These are phyloP conservation scores for Acanthosepion pharaonis DNA, from an alignment of 2,888 invertebrate species.

Conservation along the genomic window DNA sequence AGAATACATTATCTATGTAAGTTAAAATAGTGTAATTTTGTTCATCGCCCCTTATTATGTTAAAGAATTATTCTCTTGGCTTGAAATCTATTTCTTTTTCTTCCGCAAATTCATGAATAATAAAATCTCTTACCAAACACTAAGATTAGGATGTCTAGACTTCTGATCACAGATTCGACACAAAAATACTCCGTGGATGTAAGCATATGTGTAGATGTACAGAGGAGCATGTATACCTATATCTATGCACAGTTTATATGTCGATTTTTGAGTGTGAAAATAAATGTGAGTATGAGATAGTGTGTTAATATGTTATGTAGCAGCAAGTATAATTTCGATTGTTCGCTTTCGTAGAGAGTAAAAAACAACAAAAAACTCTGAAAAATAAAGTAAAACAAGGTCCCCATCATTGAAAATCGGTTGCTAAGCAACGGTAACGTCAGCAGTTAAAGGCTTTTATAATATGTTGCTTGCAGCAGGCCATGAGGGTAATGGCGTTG, in stretches of 20 bases:
- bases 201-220: no score
- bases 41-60: background rate
- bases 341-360: background rate
- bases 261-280: no score
- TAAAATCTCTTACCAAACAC: background rate
- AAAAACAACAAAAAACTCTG: background rate
- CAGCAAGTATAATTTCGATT: background rate
- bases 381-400: background rate
- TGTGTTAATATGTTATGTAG: no score
- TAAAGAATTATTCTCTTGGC: background rate
- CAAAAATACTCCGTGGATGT: background rate
- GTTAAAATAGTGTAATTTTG: background rate
- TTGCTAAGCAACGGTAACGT: background rate
- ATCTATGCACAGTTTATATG: no score
- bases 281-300: no score
- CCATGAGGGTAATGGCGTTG: background rate
- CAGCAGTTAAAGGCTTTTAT: background rate
- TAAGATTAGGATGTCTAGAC: background rate
- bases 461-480: background rate
- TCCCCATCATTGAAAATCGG: background rate
- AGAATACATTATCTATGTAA: background rate
- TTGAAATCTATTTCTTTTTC: background rate
- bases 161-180: background rate
- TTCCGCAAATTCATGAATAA: background rate
- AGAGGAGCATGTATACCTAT: no score